Evolutionary conservation across 1,140 invertebrate species (phyloP), one percentile per base, ranked within the genome.

Genomic region (Drosophila arizonae): DNA sequence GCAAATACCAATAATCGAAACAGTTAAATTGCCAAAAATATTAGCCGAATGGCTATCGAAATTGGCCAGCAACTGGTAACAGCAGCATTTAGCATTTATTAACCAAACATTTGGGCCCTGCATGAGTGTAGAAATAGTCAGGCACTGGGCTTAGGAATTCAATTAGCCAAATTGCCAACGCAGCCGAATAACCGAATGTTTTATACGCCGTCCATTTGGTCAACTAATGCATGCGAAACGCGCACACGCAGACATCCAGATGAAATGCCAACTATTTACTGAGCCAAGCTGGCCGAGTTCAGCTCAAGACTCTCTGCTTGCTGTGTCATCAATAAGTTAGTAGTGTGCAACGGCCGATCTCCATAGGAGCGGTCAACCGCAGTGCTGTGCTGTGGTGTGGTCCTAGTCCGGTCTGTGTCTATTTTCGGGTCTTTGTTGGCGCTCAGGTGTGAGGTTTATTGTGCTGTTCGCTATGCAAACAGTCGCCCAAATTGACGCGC

Each of bases 131-230:
- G 51, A 73, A 73, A 73, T 62, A 57, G 43, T 30, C 13, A 5
- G 43, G 30, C 13, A 5, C n/a, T 6, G 9, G 46, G 41, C 71
- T 48, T 26, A 79, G 72, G 80, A 84, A 79, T 84, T 80, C 80
- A 84, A 84, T 84, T 84, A 84, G 65, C 76, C 51, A 85, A 84
- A 85, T 84, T 58, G 64, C 48, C 66, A 30, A 61, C 62, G 52
- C 15, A 60, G 28, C 79, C 48, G 78, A 81, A 81, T 81, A 60
- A 50, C 39, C 70, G 17, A 64, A 74, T 58, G 21, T 24, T 39
- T 21, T 55, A 36, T 64, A 30, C 55, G 58, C 36, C 30, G 21
- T 41, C 68, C 60, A 43, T 24, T 30, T 51, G 6, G 30, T 6
- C 3, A 17, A 46, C 39, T 46, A 66, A 45, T 61, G 55, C 70